These are phyloP conservation scores for Myiothlypis coronata DNA, from an alignment of 2,797 vertebrate genomes.

Conservation along the genomic window DNA sequence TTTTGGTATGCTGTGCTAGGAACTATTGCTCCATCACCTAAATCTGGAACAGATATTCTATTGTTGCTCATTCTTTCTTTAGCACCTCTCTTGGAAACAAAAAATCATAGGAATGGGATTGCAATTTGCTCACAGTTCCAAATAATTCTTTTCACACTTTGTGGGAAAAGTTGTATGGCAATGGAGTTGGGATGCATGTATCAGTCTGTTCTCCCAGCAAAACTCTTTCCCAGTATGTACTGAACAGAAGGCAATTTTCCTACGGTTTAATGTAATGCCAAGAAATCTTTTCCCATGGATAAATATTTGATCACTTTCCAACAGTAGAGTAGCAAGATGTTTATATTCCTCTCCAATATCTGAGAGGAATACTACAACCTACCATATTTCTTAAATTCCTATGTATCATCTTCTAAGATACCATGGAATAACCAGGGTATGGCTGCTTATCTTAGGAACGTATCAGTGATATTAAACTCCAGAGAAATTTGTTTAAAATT, in stretches of 20 bases:
- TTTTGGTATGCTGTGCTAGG: background rate
- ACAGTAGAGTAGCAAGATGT: background rate
- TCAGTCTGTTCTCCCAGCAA: background rate
- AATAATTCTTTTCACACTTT: background rate
- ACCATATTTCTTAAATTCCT: background rate
- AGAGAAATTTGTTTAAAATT: background rate
- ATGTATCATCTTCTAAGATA: background rate
- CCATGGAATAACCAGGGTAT: background rate
- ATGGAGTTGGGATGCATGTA: background rate
- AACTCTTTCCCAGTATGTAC: background rate
- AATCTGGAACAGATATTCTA: background rate
- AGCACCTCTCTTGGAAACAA: background rate
- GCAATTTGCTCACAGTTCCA: background rate
- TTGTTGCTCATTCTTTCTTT: background rate
- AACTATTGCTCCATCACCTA: background rate
- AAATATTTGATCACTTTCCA: constrained; percentile 1
- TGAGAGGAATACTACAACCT: background rate
- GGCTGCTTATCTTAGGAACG: background rate
- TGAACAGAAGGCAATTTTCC: background rate
- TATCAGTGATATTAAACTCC: background rate
- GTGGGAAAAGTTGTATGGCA: background rate
- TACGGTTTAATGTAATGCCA: background rate
- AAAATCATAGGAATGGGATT: background rate
- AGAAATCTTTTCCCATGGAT: background rate
- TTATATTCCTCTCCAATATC: background rate